A percentile compares a stretch with the other conserved stretches of the same genome.
Evolutionary conservation across 1,140 invertebrate genomes (phyloP).

Genomic region (Ceratoteleas bidentatus): DNA sequence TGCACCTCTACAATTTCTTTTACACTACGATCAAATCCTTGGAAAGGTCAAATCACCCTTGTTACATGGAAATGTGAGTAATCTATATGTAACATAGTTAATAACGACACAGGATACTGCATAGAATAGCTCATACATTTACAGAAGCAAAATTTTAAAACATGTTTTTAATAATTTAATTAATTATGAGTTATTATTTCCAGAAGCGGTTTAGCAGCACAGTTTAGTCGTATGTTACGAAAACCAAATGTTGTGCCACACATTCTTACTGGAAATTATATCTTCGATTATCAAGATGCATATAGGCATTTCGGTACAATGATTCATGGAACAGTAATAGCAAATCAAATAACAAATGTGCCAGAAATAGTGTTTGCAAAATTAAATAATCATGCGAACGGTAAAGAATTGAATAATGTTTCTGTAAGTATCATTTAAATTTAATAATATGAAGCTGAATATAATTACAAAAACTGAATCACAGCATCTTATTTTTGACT

Average conservation of each 20-base stretch:
- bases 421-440: conserved; percentile 76
- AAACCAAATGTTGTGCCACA: conserved; percentile 78
- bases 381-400: conserved; percentile 83
- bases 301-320: conserved; percentile 83
- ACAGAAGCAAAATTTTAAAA: no score
- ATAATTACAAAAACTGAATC: no score
- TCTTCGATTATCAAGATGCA: conserved; percentile 84
- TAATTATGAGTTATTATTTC: conserved; percentile 30
- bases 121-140: no score
- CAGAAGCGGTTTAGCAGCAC: conserved; percentile 83
- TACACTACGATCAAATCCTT: conserved; percentile 87
- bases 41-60: conserved; percentile 84
- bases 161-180: no score
- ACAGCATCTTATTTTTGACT: no score
- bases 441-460: neutral
- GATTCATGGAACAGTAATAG: conserved; percentile 83
- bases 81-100: no score
- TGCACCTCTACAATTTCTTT: conserved; percentile 87
- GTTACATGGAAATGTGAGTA: conserved; percentile 83
- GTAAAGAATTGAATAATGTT: conserved; percentile 82
- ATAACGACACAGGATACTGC: no score
- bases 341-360: conserved; percentile 83
- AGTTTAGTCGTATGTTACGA: conserved; percentile 82
- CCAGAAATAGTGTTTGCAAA: conserved; percentile 84
- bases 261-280: conserved; percentile 85